Conservation (phyloP, 2,113 vertebrate species). For the Montifringilla adamsi region DNA sequence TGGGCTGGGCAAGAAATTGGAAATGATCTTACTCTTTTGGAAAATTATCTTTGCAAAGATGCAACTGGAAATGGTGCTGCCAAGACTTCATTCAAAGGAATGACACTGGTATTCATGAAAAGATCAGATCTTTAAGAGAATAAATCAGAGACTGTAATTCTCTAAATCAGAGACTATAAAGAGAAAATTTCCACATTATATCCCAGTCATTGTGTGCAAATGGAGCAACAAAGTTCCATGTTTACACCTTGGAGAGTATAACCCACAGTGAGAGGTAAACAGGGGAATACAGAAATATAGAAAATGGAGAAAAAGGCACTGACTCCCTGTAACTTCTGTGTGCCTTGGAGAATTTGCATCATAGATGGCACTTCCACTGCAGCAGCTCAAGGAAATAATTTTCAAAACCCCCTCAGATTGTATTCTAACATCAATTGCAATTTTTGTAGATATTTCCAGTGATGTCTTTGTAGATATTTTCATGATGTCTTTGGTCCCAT, state of each 20-base stretch:
- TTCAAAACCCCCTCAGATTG: neutral
- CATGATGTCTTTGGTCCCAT: neutral
- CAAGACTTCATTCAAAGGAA: neutral
- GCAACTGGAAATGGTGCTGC: neutral
- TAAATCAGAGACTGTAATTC: neutral
- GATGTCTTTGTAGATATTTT: neutral
- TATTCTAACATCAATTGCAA: neutral
- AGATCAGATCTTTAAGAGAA: neutral
- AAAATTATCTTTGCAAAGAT: neutral
- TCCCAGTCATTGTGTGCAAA: neutral
- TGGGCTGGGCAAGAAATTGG: neutral
- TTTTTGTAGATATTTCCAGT: neutral
- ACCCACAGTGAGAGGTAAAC: neutral
- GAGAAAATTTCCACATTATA: neutral
- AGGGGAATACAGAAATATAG: accelerated
- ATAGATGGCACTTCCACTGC: neutral
- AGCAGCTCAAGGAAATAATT: neutral
- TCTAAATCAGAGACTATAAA: neutral
- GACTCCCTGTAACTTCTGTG: neutral
- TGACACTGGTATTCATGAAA: neutral
- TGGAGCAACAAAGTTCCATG: neutral
- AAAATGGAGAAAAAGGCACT: neutral
- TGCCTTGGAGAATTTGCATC: neutral
- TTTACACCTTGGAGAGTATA: neutral
- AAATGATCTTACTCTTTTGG: neutral